A percentile compares a stretch with the other conserved stretches of the same genome.
phyloP scores from a whole-genome alignment of 2,888 invertebrate genomes.

The Brenthis hecate region DNA sequence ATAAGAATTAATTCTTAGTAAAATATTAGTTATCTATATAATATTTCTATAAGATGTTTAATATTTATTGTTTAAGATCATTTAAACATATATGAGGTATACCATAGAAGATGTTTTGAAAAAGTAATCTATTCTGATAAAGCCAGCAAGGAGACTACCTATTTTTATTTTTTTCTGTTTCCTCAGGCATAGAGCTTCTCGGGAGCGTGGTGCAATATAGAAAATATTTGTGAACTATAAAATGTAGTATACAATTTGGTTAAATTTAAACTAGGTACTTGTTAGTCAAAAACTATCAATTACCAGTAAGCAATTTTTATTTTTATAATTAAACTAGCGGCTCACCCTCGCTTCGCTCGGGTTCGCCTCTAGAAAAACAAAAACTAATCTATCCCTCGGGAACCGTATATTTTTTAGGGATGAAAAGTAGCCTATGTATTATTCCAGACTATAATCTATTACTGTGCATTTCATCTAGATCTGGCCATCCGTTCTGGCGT shows the following conservation, averaged over 20 bases:
- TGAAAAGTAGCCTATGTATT: no score
- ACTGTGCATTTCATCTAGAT: no score
- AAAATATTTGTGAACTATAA: neutral
- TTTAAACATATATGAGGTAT: slow-evolving; percentile 45
- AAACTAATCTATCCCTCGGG: no score
- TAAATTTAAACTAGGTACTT: neutral
- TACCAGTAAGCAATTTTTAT: neutral
- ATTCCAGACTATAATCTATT: no score
- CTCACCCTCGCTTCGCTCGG: no score
- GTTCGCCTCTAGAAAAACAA: no score
- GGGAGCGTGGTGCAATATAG: slow-evolving; percentile 48
- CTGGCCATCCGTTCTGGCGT: no score
- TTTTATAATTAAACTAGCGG: no score
- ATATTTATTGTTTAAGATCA: slow-evolving; percentile 1
- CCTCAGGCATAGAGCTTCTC: slow-evolving; percentile 73
- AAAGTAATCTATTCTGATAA: slow-evolving; percentile 79
- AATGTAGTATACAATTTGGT: neutral
- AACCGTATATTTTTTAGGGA: no score
- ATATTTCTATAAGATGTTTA: no score
- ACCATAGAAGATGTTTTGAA: slow-evolving; percentile 71
- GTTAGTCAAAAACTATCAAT: neutral
- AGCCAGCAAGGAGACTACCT: slow-evolving; percentile 78
- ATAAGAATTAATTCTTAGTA: no score
- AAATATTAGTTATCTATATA: no score
- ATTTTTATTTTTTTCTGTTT: slow-evolving; percentile 79